Conservation (phyloP, 1,140 invertebrate species). For the Aphidius ervi region DNA sequence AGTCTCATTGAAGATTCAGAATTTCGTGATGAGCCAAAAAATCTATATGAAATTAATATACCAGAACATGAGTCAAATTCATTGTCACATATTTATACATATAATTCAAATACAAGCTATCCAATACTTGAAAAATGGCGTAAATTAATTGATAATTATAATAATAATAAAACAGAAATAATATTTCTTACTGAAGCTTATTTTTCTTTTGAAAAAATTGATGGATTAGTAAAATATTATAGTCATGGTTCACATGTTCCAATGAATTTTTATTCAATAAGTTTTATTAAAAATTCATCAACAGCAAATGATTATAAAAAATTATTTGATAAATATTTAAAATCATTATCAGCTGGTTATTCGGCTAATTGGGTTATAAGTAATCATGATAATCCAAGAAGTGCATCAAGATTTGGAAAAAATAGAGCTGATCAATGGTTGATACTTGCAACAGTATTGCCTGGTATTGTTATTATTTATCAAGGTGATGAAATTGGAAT, state of each 20-base stretch:
- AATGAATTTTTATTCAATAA: conserved; percentile 62
- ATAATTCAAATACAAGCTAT: conserved; percentile 42
- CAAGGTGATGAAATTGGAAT: conserved; percentile 78
- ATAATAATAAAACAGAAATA: conserved; percentile 35
- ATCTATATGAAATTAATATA: conserved; percentile 56
- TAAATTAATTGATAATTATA: conserved; percentile 29
- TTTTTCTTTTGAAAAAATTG: conserved; percentile 49
- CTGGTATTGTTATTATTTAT: conserved; percentile 66
- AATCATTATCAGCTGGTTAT: conserved; percentile 33
- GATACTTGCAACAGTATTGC: conserved; percentile 61
- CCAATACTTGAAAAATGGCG: conserved; percentile 40
- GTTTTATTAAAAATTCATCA: conserved; percentile 51
- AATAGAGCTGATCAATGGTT: conserved; percentile 63
- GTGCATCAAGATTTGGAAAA: conserved; percentile 60
- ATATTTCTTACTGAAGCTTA: conserved; percentile 64
- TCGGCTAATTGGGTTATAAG: conserved; percentile 51
- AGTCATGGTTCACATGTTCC: conserved; percentile 57
- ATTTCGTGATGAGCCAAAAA: conserved; percentile 56
- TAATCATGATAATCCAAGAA: conserved; percentile 67
- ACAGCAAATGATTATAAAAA: conserved; percentile 54
- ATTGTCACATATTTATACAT: conserved; percentile 40
- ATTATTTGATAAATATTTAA: conserved; percentile 56
- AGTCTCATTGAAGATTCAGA: conserved; percentile 55
- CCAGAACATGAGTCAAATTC: conserved; percentile 49
- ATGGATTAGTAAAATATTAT: conserved; percentile 58